A percentile compares a stretch with the other conserved stretches of the same genome.
Conservation (phyloP, 2,797 vertebrate species). For the Knipowitschia caucasica region DNA sequence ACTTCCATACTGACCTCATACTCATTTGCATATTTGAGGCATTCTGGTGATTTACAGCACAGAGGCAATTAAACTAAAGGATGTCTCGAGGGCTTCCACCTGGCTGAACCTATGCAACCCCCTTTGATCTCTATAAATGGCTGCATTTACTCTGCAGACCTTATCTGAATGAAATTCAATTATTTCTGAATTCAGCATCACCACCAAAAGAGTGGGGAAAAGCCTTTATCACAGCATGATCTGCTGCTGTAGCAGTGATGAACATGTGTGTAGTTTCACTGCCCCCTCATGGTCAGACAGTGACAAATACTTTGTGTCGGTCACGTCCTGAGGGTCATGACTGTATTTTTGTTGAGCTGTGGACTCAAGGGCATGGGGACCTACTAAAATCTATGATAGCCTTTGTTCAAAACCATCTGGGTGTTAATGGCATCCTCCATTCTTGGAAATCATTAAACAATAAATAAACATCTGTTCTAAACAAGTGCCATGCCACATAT, state of each 20-base stretch:
- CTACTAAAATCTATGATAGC: constrained; percentile 8
- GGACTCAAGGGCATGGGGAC: constrained; percentile 21
- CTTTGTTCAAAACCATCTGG: constrained; percentile 34
- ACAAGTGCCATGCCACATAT: constrained; percentile 36
- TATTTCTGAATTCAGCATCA: constrained; percentile 55
- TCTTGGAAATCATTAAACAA: constrained; percentile 25
- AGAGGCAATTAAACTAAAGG: constrained; percentile 69
- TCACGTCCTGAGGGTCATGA: constrained; percentile 21
- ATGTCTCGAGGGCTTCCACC: constrained; percentile 68
- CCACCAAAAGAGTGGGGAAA: constrained; percentile 32
- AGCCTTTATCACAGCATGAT: constrained; percentile 42
- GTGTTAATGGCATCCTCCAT: constrained; percentile 25
- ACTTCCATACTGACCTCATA: constrained; percentile 22
- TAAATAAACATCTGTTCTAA: constrained; percentile 36
- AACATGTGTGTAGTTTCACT: constrained; percentile 52
- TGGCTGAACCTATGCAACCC: constrained; percentile 61
- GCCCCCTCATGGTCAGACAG: constrained; percentile 59
- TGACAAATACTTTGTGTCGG: constrained; percentile 3
- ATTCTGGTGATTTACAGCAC: constrained; percentile 57
- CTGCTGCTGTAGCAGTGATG: constrained; percentile 13
- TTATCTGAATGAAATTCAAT: constrained; percentile 60
- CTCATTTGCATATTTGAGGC: constrained; percentile 66
- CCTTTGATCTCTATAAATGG: constrained; percentile 55
- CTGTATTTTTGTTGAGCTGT: constrained; percentile 12
- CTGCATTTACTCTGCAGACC: constrained; percentile 50